Percentiles rank a stretch among this genome's conserved stretches.
Evolutionary conservation across 2,888 invertebrate species (phyloP).

Genomic region (Trichopria drosophilae): DNA sequence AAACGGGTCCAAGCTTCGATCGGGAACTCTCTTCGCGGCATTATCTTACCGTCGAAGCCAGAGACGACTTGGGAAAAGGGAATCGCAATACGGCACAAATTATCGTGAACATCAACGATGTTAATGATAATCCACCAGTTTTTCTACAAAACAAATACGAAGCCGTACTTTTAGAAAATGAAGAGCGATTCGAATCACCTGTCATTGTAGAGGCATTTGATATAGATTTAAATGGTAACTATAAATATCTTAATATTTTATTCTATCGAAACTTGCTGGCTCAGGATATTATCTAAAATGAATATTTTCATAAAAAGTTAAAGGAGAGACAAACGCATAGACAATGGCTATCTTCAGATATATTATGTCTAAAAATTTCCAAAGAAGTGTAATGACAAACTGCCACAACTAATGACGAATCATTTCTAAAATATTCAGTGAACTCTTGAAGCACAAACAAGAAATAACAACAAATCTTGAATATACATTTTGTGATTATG

Average conservation of each 20-base stretch:
- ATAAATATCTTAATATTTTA: no score
- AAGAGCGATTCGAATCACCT: constrained; percentile 74
- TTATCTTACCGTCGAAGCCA: constrained; percentile 84
- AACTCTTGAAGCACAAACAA: no score
- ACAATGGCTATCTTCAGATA: no score
- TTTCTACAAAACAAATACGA: constrained; percentile 84
- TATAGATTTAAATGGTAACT: constrained; percentile 78
- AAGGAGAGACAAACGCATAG: no score
- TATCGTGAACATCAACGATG: constrained; percentile 79
- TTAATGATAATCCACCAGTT: constrained; percentile 87
- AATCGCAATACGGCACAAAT: constrained; percentile 84
- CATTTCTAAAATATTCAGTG: no score
- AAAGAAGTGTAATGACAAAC: no score
- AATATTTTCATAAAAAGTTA: not conserved
- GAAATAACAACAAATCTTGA: no score
- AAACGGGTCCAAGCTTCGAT: constrained; percentile 79
- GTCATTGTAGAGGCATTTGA: constrained; percentile 80
- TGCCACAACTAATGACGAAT: no score
- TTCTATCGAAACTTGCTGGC: not conserved
- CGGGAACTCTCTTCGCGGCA: constrained; percentile 81
- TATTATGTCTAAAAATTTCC: no score
- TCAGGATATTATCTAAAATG: not conserved
- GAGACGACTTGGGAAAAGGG: constrained; percentile 83
- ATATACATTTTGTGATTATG: no score
- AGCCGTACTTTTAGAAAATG: constrained; percentile 81